Percentiles rank a stretch among this genome's conserved stretches.
Conservation (phyloP, 2,888 invertebrate species). For the Coleophora deauratella region DNA sequence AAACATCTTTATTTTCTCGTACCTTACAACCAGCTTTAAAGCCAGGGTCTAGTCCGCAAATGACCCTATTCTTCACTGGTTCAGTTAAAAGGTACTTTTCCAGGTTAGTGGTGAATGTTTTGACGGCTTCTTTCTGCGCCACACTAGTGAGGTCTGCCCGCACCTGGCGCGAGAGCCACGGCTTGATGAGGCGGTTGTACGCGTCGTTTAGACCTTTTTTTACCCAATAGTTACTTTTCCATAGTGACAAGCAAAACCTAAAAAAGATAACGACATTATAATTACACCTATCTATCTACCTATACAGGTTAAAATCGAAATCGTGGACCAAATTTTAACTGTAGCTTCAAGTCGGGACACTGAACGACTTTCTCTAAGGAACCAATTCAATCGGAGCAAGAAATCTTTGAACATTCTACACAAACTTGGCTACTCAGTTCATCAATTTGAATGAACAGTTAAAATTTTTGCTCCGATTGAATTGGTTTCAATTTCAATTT, state of each 20-base stretch:
- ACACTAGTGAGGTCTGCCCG: constrained; percentile 81
- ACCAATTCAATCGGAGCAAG: too few species aligned
- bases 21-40: constrained; percentile 92
- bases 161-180: constrained; percentile 79
- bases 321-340: too few species aligned
- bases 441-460: too few species aligned
- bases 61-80: constrained; percentile 84
- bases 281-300: background rate
- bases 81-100: constrained; percentile 86
- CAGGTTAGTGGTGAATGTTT: constrained; percentile 89
- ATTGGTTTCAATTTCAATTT: too few species aligned
- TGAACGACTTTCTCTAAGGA: too few species aligned
- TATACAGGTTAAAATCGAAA: too few species aligned
- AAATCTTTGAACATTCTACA: too few species aligned
- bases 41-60: constrained; percentile 93
- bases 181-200: constrained; percentile 67
- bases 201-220: constrained; percentile 56
- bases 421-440: too few species aligned
- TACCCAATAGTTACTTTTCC: constrained; percentile 53
- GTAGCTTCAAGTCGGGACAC: too few species aligned
- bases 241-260: constrained; percentile 55
- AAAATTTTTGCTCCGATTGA: too few species aligned
- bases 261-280: constrained; percentile 6
- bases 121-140: constrained; percentile 88
- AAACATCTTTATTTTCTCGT: too few species aligned